Evolutionary conservation across 2,113 vertebrate genomes (phyloP).

Genomic region (Neodon shergylaensis): DNA sequence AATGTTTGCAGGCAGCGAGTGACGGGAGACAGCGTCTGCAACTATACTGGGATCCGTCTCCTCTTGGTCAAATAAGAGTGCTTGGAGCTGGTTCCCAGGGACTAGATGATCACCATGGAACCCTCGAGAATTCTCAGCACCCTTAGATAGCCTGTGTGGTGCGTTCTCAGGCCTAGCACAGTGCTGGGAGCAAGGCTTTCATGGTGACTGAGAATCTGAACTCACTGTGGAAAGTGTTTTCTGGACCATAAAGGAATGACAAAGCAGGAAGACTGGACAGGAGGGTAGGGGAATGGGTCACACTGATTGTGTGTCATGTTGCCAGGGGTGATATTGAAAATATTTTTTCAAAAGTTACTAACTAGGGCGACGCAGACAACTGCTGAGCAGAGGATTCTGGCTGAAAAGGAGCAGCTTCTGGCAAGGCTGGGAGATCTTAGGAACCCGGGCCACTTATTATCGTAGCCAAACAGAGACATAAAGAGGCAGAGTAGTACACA

Average conservation of each 20-base stretch:
- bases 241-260: neutral
- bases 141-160: neutral
- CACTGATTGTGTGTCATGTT: neutral
- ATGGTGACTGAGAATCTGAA: neutral
- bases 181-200: neutral
- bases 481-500: neutral
- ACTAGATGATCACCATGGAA: neutral
- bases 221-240: neutral
- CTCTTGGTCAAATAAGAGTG: neutral
- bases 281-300: neutral
- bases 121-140: neutral
- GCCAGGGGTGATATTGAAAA: neutral
- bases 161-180: neutral
- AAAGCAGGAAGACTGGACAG: neutral
- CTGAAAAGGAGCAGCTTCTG: neutral
- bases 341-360: constrained; percentile 2
- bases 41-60: neutral
- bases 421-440: neutral
- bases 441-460: neutral
- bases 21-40: neutral
- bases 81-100: neutral
- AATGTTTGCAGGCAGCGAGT: neutral
- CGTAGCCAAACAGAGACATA: neutral
- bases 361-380: neutral
- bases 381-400: neutral